Conservation (phyloP, 30 jellyfish, hydroid and myxozoan species). For the Rhopilema esculentum region DNA sequence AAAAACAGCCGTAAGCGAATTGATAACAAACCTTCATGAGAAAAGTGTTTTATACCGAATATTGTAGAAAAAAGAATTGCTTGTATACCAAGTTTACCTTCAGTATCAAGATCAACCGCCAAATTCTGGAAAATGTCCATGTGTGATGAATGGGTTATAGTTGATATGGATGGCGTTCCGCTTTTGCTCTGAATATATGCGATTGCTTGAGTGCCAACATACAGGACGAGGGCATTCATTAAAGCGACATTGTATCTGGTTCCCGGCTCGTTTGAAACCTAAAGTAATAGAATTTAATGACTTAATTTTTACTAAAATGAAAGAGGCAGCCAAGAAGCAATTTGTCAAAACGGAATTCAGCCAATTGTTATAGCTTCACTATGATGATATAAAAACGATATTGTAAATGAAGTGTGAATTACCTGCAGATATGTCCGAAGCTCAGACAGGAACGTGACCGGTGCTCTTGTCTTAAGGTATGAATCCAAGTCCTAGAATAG, state of each 20-base stretch:
- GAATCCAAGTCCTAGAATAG: conserved; percentile 84
- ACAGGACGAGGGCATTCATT: conserved; percentile 94
- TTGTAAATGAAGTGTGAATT: no score
- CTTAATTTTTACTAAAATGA: neutral
- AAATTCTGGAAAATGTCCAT: conserved; percentile 98
- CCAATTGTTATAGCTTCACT: no score
- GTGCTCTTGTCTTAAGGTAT: conserved; percentile 92
- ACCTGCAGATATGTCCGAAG: conserved; percentile 93
- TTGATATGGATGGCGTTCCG: conserved; percentile 93
- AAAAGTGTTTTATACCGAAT: no score
- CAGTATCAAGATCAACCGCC: conserved; percentile 97
- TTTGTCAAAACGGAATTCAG: no score
- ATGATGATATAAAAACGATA: no score
- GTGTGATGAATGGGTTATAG: conserved; percentile 97
- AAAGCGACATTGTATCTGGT: conserved; percentile 92
- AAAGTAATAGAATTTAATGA: neutral
- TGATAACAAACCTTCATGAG: no score
- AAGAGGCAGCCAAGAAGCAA: neutral
- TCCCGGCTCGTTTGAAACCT: conserved; percentile 90
- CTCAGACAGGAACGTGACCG: conserved; percentile 96
- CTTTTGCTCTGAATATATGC: conserved; percentile 95
- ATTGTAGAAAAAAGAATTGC: no score
- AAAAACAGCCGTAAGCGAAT: no score
- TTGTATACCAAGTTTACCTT: conserved; percentile 56
- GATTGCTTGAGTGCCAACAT: conserved; percentile 98